Conservation (phyloP, 2,113 vertebrate genomes). For the Melanostigma gelatinosum region DNA sequence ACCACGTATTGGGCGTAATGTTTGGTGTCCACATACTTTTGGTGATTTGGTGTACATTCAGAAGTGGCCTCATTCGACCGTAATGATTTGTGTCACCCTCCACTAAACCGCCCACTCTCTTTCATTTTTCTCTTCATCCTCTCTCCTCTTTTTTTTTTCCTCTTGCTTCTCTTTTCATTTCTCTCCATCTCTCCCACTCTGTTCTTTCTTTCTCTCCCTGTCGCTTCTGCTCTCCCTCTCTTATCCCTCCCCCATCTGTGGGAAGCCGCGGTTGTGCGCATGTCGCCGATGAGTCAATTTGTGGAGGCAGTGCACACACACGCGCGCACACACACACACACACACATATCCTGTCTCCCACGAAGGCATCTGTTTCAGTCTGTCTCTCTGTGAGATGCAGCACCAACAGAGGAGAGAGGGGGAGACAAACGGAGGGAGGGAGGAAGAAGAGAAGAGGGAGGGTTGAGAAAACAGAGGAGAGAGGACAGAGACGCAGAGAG, state of each 20-base stretch:
- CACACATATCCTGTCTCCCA: constrained; percentile 73
- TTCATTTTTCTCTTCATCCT: constrained; percentile 45
- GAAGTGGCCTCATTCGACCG: constrained; percentile 52
- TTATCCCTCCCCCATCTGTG: constrained; percentile 79
- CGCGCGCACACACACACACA: constrained; percentile 52
- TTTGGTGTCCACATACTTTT: constrained; percentile 1
- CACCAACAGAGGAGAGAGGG: constrained; percentile 65
- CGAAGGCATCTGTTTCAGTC: constrained; percentile 80
- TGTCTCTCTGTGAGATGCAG: constrained; percentile 76
- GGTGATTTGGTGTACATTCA: not conserved
- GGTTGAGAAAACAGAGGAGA: constrained; percentile 23
- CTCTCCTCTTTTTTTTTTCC: constrained; percentile 18
- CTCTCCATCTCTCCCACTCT: constrained; percentile 51
- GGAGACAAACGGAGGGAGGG: constrained; percentile 48
- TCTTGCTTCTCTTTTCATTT: constrained; percentile 27
- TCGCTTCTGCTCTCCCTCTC: constrained; percentile 55
- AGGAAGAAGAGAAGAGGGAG: constrained; percentile 43
- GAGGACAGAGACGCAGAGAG: constrained; percentile 24
- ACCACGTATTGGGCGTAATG: not conserved
- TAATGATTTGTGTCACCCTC: constrained; percentile 37
- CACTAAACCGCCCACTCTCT: constrained; percentile 45
- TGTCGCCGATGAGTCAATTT: constrained; percentile 81
- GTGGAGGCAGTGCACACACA: constrained; percentile 73
- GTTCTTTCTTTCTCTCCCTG: constrained; percentile 39
- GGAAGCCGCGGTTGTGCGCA: constrained; percentile 79